These are phyloP conservation scores for Gulo gulo DNA, from an alignment of 2,113 vertebrate genomes.

Conservation along the genomic window DNA sequence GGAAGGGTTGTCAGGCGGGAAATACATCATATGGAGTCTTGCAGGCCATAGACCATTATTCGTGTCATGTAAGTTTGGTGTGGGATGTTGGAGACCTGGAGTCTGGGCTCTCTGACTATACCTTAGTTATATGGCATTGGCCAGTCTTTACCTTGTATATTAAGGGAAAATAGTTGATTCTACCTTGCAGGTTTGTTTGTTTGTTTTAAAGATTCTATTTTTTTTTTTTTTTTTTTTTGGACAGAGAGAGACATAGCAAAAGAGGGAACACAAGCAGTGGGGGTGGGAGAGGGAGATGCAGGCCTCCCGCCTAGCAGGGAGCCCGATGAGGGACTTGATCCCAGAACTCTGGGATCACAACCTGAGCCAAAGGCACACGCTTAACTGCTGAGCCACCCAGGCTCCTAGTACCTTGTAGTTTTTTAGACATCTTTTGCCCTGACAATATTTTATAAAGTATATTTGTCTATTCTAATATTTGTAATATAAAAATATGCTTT, in stretches of 20 bases:
- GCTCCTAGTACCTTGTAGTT: background rate
- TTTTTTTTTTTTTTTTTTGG: too few relatives aligned
- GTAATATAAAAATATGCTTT: background rate
- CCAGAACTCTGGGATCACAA: too few relatives aligned
- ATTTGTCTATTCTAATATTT: background rate
- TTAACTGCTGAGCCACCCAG: too few relatives aligned
- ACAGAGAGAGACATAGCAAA: too few relatives aligned
- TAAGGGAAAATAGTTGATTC: background rate
- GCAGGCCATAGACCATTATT: background rate
- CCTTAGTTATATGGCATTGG: background rate
- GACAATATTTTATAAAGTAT: background rate
- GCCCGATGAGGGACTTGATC: too few relatives aligned
- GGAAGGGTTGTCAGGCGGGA: background rate
- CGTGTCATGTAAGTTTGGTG: background rate
- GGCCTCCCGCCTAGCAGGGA: too few relatives aligned
- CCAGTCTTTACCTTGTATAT: background rate
- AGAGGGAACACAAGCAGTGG: too few relatives aligned
- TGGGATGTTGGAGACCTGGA: background rate
- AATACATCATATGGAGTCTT: background rate
- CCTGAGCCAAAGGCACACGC: too few relatives aligned
- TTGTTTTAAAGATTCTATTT: too few relatives aligned
- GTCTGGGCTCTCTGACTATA: background rate
- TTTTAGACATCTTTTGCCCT: background rate
- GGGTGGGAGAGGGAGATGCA: too few relatives aligned
- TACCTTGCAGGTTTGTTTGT: background rate